Conservation (phyloP, 1,140 invertebrate genomes). For the Conopomorpha cramerella region DNA sequence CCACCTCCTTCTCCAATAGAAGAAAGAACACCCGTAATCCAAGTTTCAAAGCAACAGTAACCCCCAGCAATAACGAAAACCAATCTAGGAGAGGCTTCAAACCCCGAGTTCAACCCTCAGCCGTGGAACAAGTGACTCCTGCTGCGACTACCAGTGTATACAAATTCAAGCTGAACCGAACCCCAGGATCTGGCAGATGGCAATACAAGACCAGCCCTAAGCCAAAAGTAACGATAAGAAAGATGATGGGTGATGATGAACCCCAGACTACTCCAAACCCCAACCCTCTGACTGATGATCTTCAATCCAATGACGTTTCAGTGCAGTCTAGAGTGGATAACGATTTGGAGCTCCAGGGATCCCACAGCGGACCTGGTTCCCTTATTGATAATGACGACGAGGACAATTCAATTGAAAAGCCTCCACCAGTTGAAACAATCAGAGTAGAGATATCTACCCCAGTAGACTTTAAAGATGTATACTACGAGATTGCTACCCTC, state of each 20-base stretch:
- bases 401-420: constrained; percentile 65
- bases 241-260: constrained; percentile 66
- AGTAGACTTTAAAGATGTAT: constrained; percentile 79
- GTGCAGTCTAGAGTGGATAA: constrained; percentile 60
- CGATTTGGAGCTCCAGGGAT: constrained; percentile 72
- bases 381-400: constrained; percentile 64
- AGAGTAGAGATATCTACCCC: constrained; percentile 87
- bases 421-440: constrained; percentile 74
- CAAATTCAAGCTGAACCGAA: constrained; percentile 77
- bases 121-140: constrained; percentile 53
- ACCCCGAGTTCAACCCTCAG: constrained; percentile 61
- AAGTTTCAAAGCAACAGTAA: constrained; percentile 40
- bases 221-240: constrained; percentile 80
- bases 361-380: constrained; percentile 63
- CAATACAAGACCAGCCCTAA: constrained; percentile 87
- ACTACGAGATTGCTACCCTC: constrained; percentile 87
- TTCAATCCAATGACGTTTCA: constrained; percentile 41
- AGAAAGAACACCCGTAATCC: constrained; percentile 50
- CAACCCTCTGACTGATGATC: constrained; percentile 38
- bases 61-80: constrained; percentile 40
- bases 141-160: constrained; percentile 63
- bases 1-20: constrained; percentile 46
- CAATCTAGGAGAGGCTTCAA: constrained; percentile 64
- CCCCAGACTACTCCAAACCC: constrained; percentile 42
- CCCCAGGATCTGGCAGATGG: constrained; percentile 74